A percentile compares a stretch with the other conserved stretches of the same genome.
phyloP scores from a whole-genome alignment of 2,888 invertebrate species.

The Dicyrtomina minuta region DNA sequence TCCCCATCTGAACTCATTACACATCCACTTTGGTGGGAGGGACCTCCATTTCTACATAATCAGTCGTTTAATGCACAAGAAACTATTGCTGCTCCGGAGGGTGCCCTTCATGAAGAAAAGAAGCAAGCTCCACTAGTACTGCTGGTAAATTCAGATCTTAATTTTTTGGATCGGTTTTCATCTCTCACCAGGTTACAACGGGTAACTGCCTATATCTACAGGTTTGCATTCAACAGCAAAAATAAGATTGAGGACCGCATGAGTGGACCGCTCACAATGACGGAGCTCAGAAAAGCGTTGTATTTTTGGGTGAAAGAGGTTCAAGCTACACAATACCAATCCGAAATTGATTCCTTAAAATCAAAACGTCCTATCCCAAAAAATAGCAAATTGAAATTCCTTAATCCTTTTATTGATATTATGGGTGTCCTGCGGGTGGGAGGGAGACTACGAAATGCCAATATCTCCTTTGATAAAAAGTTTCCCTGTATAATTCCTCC shows the following conservation, averaged over 20 bases:
- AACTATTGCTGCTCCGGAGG: no score
- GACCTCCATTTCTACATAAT: constrained; percentile 17
- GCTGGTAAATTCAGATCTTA: neutral
- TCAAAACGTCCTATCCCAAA: neutral
- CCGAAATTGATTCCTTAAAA: neutral
- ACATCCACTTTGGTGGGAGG: constrained; percentile 28
- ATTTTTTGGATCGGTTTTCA: neutral
- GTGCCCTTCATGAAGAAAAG: no score
- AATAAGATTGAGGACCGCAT: neutral
- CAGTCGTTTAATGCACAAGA: neutral
- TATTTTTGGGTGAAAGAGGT: neutral
- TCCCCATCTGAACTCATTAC: neutral
- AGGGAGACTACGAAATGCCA: constrained; percentile 3
- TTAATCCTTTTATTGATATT: constrained; percentile 17
- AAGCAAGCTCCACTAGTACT: neutral
- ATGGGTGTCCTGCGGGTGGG: constrained; percentile 15
- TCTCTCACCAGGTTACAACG: neutral
- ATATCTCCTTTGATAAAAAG: neutral
- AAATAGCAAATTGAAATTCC: neutral
- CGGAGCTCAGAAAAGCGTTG: neutral
- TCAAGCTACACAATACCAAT: neutral
- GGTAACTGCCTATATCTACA: neutral
- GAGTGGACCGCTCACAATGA: neutral
- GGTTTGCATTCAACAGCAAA: constrained; percentile 5
- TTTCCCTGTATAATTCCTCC: constrained; percentile 33